Evolutionary conservation across 2,113 vertebrate species (phyloP), one percentile per base, ranked within the genome.

Genomic region (Mormoops blainvillei): DNA sequence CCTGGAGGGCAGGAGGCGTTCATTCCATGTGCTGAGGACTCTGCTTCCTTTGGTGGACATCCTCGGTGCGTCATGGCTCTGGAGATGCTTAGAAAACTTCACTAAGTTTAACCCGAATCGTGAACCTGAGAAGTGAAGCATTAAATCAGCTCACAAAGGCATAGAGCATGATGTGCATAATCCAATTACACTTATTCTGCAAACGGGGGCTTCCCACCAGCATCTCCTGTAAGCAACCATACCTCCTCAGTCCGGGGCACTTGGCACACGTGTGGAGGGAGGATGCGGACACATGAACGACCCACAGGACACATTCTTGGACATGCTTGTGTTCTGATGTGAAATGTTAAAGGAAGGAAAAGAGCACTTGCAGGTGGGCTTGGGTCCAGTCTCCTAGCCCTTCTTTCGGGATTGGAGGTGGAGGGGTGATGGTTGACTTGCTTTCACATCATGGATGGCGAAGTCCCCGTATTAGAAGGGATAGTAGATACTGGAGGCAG

Each of bases 131-230:
- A 97, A 97, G 92, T 71, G 91, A 97, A 97, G 96, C 97, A 84
- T 97, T 96, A 97, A 97, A 94, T 97, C 92, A 22, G 38, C 89
- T 58, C 86, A 94, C 96, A 97, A 95, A 97, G 97, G 97, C 98
- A 36, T 10, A 73, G 94, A 93, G 97, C 61, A 4, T 67, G 95
- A 96, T 95, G 96, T 74, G 52, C 83, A 14, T 96, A 96, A 98
- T 98, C 97, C 94, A 90, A 68, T 98, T 97, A 98, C 96, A 88
- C 77, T 3, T 78, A 48, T 96, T 85, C 87, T 22, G n/a, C 93
- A 1, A 86, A 78, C 7, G 3, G 80, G 93, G 74, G 61, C 78
- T 68, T 94, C 89, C 54, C 6, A 52, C 70, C 95, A 67, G 94
- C 52, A 90, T 87, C 41, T 43, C 91, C 92, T 85, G 4, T 16